A percentile compares a stretch with the other conserved stretches of the same genome.
These are phyloP conservation scores for Delia radicum DNA, from an alignment of 1,140 invertebrate species.

Conservation along the genomic window DNA sequence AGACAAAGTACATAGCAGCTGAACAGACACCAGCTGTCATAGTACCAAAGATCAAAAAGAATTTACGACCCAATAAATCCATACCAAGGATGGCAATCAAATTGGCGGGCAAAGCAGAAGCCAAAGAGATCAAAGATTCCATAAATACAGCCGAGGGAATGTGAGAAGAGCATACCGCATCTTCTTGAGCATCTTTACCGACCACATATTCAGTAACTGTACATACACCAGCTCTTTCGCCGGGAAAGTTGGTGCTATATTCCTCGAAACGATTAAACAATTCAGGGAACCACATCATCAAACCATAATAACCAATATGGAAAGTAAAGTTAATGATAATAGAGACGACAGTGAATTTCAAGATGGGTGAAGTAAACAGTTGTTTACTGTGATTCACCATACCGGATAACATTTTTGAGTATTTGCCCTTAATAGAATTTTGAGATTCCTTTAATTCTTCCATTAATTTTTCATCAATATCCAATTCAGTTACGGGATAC, in stretches of 20 bases:
- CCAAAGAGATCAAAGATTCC: conserved; percentile 82
- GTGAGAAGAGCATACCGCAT: conserved; percentile 66
- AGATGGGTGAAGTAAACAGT: conserved; percentile 74
- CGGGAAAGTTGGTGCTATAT: conserved; percentile 65
- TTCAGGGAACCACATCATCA: conserved; percentile 92
- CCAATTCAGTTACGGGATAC: conserved; percentile 76
- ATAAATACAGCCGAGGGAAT: conserved; percentile 77
- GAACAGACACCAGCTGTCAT: conserved; percentile 81
- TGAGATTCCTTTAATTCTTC: conserved; percentile 59
- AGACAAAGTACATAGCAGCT: conserved; percentile 81
- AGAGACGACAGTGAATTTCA: conserved; percentile 78
- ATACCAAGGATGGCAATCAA: conserved; percentile 74
- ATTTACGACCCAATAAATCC: conserved; percentile 83
- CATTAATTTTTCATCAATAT: conserved; percentile 64
- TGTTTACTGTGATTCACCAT: conserved; percentile 79
- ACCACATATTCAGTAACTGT: conserved; percentile 76
- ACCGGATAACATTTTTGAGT: conserved; percentile 69
- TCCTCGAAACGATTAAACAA: conserved; percentile 84
- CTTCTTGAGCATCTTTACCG: conserved; percentile 61
- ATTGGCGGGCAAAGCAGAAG: conserved; percentile 80
- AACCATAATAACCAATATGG: conserved; percentile 84
- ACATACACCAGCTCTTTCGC: conserved; percentile 72
- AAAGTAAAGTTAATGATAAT: conserved; percentile 86
- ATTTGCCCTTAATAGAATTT: conserved; percentile 63
- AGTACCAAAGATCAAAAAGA: conserved; percentile 85